A percentile compares a stretch with the other conserved stretches of the same genome.
Conservation (phyloP, 2,113 vertebrate genomes). For the Psittacula cyanocephala region DNA sequence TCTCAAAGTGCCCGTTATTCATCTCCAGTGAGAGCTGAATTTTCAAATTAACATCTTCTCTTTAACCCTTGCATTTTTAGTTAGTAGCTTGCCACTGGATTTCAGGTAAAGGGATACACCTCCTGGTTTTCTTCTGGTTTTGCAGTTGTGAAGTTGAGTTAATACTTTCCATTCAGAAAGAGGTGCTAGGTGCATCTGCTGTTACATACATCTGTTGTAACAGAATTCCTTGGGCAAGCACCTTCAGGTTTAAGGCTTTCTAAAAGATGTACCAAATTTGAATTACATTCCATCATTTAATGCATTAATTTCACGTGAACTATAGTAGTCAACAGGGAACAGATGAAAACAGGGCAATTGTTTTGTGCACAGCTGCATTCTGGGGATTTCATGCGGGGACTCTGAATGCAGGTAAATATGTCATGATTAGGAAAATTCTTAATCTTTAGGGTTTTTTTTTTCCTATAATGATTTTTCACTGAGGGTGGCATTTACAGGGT, state of each 20-base stretch:
- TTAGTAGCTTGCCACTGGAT: neutral
- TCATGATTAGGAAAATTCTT: conserved; percentile 25
- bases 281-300: neutral
- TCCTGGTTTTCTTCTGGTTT: neutral
- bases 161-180: neutral
- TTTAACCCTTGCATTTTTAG: neutral
- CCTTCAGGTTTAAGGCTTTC: neutral
- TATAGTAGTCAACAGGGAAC: neutral
- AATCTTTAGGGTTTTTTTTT: neutral
- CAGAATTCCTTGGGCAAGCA: neutral
- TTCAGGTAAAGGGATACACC: neutral
- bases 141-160: neutral
- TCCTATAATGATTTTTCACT: neutral
- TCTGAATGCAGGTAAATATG: conserved; percentile 9
- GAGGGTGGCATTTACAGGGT: conserved; percentile 13
- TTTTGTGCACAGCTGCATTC: neutral
- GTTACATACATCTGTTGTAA: neutral
- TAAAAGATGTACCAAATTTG: neutral
- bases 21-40: neutral
- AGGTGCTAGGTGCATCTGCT: neutral
- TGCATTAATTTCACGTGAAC: conserved; percentile 5
- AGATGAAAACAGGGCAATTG: neutral
- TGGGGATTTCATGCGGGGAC: conserved; percentile 1
- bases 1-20: neutral
- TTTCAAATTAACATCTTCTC: neutral